Percentiles rank a stretch among this genome's conserved stretches.
Evolutionary conservation across 2,888 invertebrate species (phyloP).

Genomic region (Cenopis cana): DNA sequence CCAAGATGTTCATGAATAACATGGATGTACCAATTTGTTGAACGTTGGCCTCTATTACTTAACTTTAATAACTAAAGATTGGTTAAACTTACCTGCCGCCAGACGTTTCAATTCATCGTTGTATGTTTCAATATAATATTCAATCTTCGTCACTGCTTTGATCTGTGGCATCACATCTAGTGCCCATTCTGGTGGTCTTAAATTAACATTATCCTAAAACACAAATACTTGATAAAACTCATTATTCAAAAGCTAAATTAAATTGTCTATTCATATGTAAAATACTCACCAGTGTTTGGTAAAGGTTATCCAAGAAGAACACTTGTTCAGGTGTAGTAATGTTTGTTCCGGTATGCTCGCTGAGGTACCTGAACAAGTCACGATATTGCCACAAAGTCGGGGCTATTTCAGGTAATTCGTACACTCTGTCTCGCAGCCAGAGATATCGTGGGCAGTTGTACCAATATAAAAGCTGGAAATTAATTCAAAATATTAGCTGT

Average conservation of each 20-base stretch:
- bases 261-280: background rate
- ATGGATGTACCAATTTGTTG: no score
- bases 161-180: constrained; percentile 71
- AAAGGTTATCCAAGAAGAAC: constrained; percentile 78
- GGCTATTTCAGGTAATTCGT: constrained; percentile 63
- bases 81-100: constrained; percentile 64
- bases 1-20: no score
- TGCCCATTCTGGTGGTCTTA: constrained; percentile 72
- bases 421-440: constrained; percentile 61
- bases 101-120: constrained; percentile 68
- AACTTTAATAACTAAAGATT: no score
- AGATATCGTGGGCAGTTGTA: constrained; percentile 76
- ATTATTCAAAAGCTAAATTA: constrained; percentile 17
- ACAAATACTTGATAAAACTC: constrained; percentile 6
- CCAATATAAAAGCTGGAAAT: constrained; percentile 77
- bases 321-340: constrained; percentile 74
- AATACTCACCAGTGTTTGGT: constrained; percentile 75
- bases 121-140: constrained; percentile 70
- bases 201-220: constrained; percentile 74
- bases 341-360: constrained; percentile 66
- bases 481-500: background rate
- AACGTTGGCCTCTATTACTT: no score
- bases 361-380: constrained; percentile 62
- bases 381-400: constrained; percentile 63
- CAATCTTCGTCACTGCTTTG: constrained; percentile 76